These are phyloP conservation scores for Pteropus alecto DNA, from an alignment of 2,113 vertebrate species.

Conservation along the genomic window DNA sequence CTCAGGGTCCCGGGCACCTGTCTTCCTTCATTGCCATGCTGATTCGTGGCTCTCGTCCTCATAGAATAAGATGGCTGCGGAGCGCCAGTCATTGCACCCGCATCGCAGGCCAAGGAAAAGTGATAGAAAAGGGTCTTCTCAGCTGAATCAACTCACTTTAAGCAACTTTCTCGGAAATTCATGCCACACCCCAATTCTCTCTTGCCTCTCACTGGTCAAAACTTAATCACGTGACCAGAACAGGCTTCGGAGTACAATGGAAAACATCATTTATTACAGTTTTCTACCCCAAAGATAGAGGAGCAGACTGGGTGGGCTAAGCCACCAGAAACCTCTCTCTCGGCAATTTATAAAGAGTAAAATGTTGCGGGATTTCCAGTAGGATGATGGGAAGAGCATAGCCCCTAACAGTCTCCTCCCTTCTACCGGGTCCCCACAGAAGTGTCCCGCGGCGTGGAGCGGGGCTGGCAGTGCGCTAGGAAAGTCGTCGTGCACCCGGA, in stretches of 20 bases:
- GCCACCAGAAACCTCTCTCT: too few species aligned
- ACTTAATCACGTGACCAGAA: too few species aligned
- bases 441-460: not conserved
- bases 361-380: accelerated
- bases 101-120: not conserved
- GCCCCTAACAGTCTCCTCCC: accelerated
- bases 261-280: not conserved
- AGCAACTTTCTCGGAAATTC: not conserved
- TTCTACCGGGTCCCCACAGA: not conserved
- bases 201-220: not conserved
- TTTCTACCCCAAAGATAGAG: not conserved
- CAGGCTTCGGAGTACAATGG: not conserved
- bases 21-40: accelerated
- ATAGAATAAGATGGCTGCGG: not conserved
- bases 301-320: accelerated
- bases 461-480: not conserved
- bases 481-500: accelerated
- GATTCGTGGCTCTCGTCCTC: not conserved
- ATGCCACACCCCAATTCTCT: not conserved
- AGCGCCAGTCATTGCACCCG: not conserved
- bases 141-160: not conserved
- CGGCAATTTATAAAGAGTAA: not conserved
- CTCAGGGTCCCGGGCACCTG: accelerated
- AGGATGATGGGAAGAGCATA: accelerated
- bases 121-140: not conserved